A percentile compares a stretch with the other conserved stretches of the same genome.
These are phyloP conservation scores for Thinocorus orbignyianus DNA, from an alignment of 2,113 vertebrate genomes.

Conservation along the genomic window DNA sequence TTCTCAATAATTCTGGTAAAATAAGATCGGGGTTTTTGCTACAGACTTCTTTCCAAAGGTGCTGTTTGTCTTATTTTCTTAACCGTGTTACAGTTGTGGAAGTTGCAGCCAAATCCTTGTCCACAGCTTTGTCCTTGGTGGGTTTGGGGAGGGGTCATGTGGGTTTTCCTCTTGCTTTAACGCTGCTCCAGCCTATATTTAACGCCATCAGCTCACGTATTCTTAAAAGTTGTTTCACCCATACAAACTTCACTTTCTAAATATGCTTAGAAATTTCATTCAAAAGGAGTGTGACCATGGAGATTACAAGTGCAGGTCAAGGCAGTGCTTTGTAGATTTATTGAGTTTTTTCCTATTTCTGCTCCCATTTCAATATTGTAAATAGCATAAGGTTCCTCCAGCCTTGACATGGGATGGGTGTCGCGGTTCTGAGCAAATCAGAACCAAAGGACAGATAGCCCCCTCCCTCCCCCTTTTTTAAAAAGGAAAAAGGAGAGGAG, in stretches of 20 bases:
- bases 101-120: not conserved
- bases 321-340: no score
- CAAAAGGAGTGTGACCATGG: not conserved
- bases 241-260: not conserved
- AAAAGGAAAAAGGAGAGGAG: no score
- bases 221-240: not conserved
- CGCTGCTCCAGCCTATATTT: not conserved
- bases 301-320: not conserved
- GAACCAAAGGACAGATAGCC: no score
- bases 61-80: fast-evolving
- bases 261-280: not conserved
- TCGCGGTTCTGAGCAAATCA: no score
- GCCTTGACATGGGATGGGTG: not conserved
- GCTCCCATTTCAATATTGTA: not conserved
- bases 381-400: not conserved
- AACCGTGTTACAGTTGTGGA: not conserved
- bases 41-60: not conserved
- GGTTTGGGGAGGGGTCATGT: not conserved
- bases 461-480: no score
- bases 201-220: fast-evolving
- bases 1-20: not conserved
- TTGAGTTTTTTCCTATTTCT: not conserved
- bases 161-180: not conserved
- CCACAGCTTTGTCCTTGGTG: not conserved
- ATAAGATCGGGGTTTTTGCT: not conserved